Base-by-base conservation (phyloP, 1,140 invertebrate species). In the Drosophila orosa region DNA sequence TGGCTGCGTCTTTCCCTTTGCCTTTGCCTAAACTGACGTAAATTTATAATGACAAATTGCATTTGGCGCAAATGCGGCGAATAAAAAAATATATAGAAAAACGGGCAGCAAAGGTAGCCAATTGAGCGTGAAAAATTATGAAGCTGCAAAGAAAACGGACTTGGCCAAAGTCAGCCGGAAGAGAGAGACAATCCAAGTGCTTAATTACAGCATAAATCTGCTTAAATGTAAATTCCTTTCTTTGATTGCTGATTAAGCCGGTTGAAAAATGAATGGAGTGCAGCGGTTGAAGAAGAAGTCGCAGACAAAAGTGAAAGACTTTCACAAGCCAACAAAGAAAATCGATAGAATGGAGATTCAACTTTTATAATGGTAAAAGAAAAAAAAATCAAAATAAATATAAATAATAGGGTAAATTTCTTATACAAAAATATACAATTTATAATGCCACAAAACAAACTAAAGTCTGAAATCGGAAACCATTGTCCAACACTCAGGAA, bases 21-120 rank as follows among this genome's bases (percentile, higher is more conserved):
- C 75, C 82, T 82, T 83, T 87, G 83, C 84, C 74, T 89, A 87
- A 87, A 87, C 84, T 89, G 84, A 87, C 83, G 83, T 87, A 87
- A 87, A 87, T 87, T 87, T 87, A 87, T 87, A 87, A 87, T 87
- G 84, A 87, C 84, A 87, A 87, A 87, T 87, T 87, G 84, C 84
- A 87, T 87, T 87, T 89, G 84, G 84, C 60, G 76, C 75, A 79
- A 86, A 78, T 78, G 78, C 81, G 68, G 76, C 68, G 68, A 60
- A 50, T 78, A 71, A 80, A 77, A 79, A 48, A 48, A 47, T 47
- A 27, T 66, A 57, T 39, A 35, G 25, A 27, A 48, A 69, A 60
- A 57, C 54, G 54, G 47, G 25, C 55, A 45, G 31, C 15, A 47
- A 57, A 60, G 68, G 68, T 62, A 66, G 71, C 79, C 83, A 86